Evolutionary conservation across 2,113 vertebrate species (phyloP).

Genomic region (Carassius auratus): DNA sequence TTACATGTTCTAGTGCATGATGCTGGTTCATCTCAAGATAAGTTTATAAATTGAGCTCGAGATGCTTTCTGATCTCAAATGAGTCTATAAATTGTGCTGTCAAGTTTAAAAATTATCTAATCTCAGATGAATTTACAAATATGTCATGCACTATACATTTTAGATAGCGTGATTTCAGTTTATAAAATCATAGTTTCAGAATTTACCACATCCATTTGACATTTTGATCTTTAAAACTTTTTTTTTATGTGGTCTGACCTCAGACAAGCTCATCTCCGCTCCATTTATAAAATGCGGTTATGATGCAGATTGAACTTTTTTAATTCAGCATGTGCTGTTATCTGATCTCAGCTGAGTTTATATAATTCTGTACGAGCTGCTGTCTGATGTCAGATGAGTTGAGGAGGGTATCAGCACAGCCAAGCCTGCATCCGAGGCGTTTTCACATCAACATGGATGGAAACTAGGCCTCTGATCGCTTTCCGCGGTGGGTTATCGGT

Average conservation of each 20-base stretch:
- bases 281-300: not conserved
- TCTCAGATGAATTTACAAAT: too few species aligned
- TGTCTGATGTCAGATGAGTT: too few species aligned
- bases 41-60: too few species aligned
- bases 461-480: conserved; percentile 61
- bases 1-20: too few species aligned
- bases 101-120: too few species aligned
- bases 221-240: too few species aligned
- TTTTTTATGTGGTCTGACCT: not conserved
- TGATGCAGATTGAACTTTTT: not conserved
- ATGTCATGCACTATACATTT: too few species aligned
- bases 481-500: not conserved
- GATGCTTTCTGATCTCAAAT: not conserved
- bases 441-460: conserved; percentile 70
- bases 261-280: not conserved
- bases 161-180: not conserved
- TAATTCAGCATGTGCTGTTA: too few species aligned
- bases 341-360: too few species aligned
- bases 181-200: not conserved
- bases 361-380: not conserved
- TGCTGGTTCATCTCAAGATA: too few species aligned
- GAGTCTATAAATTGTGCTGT: too few species aligned
- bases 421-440: conserved; percentile 27
- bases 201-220: too few species aligned
- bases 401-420: not conserved